Base-by-base conservation (phyloP, 2,797 vertebrate genomes). In the Pseudochirops cupreus region DNA sequence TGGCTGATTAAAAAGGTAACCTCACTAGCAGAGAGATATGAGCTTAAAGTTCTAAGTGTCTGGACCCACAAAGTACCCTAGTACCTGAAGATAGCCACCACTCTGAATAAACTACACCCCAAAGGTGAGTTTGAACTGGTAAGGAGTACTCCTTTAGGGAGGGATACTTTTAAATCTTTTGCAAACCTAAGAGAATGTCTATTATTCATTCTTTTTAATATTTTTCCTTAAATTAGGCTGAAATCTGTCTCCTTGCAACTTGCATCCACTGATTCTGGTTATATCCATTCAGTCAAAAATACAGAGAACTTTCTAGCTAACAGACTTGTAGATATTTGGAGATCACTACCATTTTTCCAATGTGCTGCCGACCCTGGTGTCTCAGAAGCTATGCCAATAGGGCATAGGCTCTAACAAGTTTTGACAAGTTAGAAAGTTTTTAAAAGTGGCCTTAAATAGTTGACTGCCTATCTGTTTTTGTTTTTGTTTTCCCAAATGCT, bases 381-480 rank as follows among this genome's bases (percentile, higher is more conserved):
- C n/a, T 39, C 18, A 7, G 67, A 74, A 74, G n/a, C 5, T 39
- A 39, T 74, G 5, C n/a, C n/a, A 74, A 39, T 21, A 74, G 33
- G 33, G n/a, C 12, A 24, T 39, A 74, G 21, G n/a, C 2, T 74
- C n/a, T 21, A 21, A 82, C 9, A 82, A 21, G 39, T 46, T 26
- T 82, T 46, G 21, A 24, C 7, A 82, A 26, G 6, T 9, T 46
- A 3, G 18, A 26, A 26, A 82, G 21, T 11, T 82, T 82, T 82
- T 21, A 82, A 24, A 0, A 0, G 1, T 26, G 39, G 3, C 18
- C 39, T 46, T 7, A 46, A 10, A 21, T 46, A 0, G 39, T 5
- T 46, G 74, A 46, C 9, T 82, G 3, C 21, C 9, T 82, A 46
- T 82, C 6, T 82, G 18, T 31, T 62, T 33, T 9, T 57, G 56